Conservation (phyloP, 64 coral and sea anemone genomes). For the Acropora tenuis region DNA sequence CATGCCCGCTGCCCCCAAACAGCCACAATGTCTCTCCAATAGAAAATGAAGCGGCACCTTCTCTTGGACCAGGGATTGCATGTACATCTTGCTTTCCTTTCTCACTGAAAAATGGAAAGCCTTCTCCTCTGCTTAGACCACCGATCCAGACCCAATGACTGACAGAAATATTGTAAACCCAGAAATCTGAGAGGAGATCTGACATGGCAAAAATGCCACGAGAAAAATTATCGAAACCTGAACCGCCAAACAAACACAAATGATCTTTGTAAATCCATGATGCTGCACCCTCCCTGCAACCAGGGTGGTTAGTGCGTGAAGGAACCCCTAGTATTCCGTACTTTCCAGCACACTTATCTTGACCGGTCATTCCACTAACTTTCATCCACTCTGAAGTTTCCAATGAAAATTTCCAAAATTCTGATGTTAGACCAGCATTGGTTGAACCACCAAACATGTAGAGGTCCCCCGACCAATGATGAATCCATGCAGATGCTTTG, state of each 20-base stretch:
- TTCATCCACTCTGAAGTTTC: conserved; percentile 45
- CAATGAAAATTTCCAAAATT: conserved; percentile 71
- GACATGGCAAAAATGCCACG: conserved; percentile 14
- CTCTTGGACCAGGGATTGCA: conserved; percentile 83
- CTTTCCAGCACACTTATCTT: conserved; percentile 11
- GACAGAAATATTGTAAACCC: conserved; percentile 68
- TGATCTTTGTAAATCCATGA: conserved; percentile 29
- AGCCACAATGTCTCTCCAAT: conserved; percentile 57
- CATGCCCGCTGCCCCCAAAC: conserved; percentile 87
- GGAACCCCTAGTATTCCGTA: neutral
- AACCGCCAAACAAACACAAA: conserved; percentile 67
- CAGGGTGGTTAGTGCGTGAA: conserved; percentile 38
- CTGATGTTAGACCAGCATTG: conserved; percentile 43
- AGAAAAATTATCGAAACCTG: conserved; percentile 61
- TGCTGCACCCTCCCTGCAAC: conserved; percentile 45
- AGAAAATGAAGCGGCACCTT: conserved; percentile 53
- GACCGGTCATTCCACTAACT: conserved; percentile 8
- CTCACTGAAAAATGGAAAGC: conserved; percentile 46
- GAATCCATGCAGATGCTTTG: conserved; percentile 68
- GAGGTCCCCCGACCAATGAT: conserved; percentile 49
- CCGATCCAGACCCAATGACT: conserved; percentile 68
- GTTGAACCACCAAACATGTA: conserved; percentile 89
- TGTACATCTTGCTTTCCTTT: conserved; percentile 37
- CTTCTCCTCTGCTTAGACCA: conserved; percentile 60
- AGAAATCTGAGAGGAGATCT: conserved; percentile 86